Base-by-base conservation (phyloP, 1,140 invertebrate genomes). In the Drosophila virilis region DNA sequence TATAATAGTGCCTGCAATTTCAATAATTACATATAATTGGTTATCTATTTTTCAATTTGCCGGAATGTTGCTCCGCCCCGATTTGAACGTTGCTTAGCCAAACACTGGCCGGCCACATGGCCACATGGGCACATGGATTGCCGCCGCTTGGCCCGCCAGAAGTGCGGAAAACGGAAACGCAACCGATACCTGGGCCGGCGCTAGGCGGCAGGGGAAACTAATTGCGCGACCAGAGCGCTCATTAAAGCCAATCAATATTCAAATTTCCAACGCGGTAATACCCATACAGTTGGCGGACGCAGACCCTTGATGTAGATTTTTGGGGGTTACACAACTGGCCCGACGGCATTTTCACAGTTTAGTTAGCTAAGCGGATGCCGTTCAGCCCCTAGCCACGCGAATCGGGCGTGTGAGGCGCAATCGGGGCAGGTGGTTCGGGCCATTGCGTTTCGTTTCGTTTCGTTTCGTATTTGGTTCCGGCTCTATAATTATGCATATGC, bases 191-290 rank as follows among this genome's bases (percentile, higher is more conserved):
- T 48, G 32, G 4, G 2, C 6, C 42, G 15, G 42, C 8, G 12
- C 6, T 13, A 1, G 52, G 48, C 15, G 2, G 45, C 2, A 28
- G 28, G 37, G 42, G 42, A 32, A 62, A 74, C 79, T 85, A 85
- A 88, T 85, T 85, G 83, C 60, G 78, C 75, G 78, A 72, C 67
- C 83, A 70, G 74, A 17, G 57, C 38, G 66, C 84, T 88, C 84
- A 88, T 88, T 88, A 88, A 79, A 88, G 61, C 76, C 83, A 88
- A 88, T 88, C 83, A 88, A 88, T 88, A 88, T 86, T 86, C 83
- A 86, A 86, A 86, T 86, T 83, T 88, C 52, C 28, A 43, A 8
- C 46, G 6, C 46, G 3, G 48, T 37, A 51, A 22, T 58, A 58
- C 59, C 59, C 17, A 33, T 54, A 17, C 35, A 38, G 66, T 52